Base-by-base conservation (phyloP, 1,140 invertebrate genomes). In the Aphelinus atriplicis region DNA sequence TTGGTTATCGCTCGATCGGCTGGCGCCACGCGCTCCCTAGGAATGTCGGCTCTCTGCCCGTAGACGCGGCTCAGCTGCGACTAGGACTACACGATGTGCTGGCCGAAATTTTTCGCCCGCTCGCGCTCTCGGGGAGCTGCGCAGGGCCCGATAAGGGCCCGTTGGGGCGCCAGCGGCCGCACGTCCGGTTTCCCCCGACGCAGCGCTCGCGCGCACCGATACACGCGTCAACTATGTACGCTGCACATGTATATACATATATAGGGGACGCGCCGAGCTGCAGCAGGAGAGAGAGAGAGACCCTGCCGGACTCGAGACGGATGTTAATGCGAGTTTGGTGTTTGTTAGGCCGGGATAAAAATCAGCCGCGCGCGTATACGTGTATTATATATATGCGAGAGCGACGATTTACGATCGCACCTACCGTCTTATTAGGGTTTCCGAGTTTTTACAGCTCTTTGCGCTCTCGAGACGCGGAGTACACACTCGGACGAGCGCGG, bases 261-360 rank as follows among this genome's bases (percentile, higher is more conserved):
- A 46, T 26, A 3, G 71, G 71, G 63, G 71, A 63, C 71, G 26
- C 26, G 26, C 26, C 71, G 56, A 57, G 64, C 64, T 58, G 56
- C 42, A 42, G 50, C 6, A 48, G 53, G 42, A 9, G 6, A 63
- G 62, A 48, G 51, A 58, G 57, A 48, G 43, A 67, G 63, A 47
- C 64, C 3, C 56, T 55, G 10, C 51, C 7, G 62, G 48, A 7
- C 3, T 47, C 43, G 42, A 45, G 53, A 66, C 45, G 7, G 56
- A 66, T 67, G 71, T 73, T 73, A 73, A 73, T 73, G 71, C 56
- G 56, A 73, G 55, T 73, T 73, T 67, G 64, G 63, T 73, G 71
- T 73, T 73, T 73, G 63, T 73, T 47, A 47, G 7, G 6, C 3
- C 26, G 61, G 50, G 71, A 73, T 73, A 73, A 73, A 26, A 73